phyloP scores from a whole-genome alignment of 2,797 vertebrate species.

The Pelobates cultripes region DNA sequence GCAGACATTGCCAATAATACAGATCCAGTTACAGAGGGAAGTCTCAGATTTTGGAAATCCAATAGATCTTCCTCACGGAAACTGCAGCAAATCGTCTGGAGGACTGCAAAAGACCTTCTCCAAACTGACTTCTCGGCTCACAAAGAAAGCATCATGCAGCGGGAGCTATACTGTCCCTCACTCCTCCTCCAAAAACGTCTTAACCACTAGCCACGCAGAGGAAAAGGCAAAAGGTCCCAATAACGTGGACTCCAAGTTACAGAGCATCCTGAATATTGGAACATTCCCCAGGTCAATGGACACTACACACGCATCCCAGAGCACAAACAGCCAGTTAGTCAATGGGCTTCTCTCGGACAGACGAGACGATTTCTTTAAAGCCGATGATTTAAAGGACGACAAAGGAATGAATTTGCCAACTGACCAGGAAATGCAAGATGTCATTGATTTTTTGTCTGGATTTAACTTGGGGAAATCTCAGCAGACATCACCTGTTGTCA shows the following conservation, averaged over 20 bases:
- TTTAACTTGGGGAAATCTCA: constrained; percentile 99
- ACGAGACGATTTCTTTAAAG: constrained; percentile 66
- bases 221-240: constrained; percentile 78
- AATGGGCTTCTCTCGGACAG: constrained; percentile 80
- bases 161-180: constrained; percentile 90
- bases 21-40: constrained; percentile 95
- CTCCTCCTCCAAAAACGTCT: constrained; percentile 87
- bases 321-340: constrained; percentile 70
- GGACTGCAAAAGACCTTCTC: constrained; percentile 96
- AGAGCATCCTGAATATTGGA: constrained; percentile 85
- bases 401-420: constrained; percentile 97
- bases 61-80: constrained; percentile 83
- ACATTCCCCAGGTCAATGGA: constrained; percentile 78
- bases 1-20: constrained; percentile 92
- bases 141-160: constrained; percentile 91
- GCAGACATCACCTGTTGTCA: constrained; percentile 91
- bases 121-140: constrained; percentile 96
- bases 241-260: constrained; percentile 78
- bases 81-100: constrained; percentile 86
- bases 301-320: constrained; percentile 67
- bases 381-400: constrained; percentile 79
- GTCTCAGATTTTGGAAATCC: constrained; percentile 83
- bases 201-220: constrained; percentile 73
- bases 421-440: constrained; percentile 99
- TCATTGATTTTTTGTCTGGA: constrained; percentile 98